Percentiles rank a stretch among this genome's conserved stretches.
phyloP scores from a whole-genome alignment of 1,140 invertebrate genomes.

The Drosophila sturtevanti region DNA sequence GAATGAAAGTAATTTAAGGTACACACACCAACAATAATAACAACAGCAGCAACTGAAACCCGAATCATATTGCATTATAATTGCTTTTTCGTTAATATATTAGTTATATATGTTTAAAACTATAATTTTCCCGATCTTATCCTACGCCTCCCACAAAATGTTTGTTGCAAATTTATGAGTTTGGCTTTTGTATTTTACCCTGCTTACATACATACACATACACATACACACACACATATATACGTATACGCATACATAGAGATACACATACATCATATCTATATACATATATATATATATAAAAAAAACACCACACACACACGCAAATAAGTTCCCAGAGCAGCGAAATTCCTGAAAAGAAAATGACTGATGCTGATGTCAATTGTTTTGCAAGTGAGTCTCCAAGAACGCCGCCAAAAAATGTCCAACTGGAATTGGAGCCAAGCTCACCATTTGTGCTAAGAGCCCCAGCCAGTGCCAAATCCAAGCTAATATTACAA shows the following conservation, averaged over 20 bases:
- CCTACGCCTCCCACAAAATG: conserved; percentile 10
- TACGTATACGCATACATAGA: conserved; percentile 59
- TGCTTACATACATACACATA: conserved; percentile 45
- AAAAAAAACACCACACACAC: conserved; percentile 1
- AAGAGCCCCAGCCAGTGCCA: conserved; percentile 72
- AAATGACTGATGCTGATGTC: conserved; percentile 79
- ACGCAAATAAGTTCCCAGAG: conserved; percentile 17
- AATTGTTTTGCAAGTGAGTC: conserved; percentile 77
- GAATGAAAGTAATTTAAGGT: conserved; percentile 61
- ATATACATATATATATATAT: neutral
- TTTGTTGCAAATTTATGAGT: conserved; percentile 69
- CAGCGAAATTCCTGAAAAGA: conserved; percentile 36
- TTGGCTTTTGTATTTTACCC: conserved; percentile 63
- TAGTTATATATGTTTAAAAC: neutral
- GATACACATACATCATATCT: conserved; percentile 29
- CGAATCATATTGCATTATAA: conserved; percentile 12
- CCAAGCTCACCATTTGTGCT: conserved; percentile 68
- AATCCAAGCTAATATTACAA: conserved; percentile 77
- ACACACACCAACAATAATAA: conserved; percentile 48
- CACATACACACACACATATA: conserved; percentile 47
- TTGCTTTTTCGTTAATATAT: conserved; percentile 39
- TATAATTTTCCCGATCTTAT: conserved; percentile 21
- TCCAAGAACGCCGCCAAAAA: conserved; percentile 55
- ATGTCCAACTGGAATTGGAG: conserved; percentile 41
- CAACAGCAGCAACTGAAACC: neutral